Evolutionary conservation across 2,113 vertebrate species (phyloP).

Genomic region (Hemiprocne comata): DNA sequence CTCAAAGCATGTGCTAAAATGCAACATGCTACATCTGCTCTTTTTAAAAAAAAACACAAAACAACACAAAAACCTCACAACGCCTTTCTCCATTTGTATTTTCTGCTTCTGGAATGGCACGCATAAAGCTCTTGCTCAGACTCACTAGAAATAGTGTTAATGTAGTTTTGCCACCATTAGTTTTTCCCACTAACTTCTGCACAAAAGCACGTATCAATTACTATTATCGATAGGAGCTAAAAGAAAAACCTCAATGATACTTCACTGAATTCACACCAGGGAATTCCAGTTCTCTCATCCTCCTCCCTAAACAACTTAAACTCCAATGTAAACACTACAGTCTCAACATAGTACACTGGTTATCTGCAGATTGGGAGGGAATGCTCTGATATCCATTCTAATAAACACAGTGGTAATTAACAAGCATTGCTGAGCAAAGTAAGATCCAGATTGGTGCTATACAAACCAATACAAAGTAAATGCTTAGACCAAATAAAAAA

Average conservation of each 20-base stretch:
- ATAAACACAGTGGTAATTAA: not conserved
- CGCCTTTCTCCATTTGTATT: not conserved
- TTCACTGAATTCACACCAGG: not conserved
- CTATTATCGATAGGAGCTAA: not conserved
- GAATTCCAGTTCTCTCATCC: not conserved
- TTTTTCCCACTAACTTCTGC: not conserved
- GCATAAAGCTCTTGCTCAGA: not conserved
- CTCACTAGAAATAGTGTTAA: not conserved
- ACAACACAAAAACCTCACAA: too few relatives aligned
- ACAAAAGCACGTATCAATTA: not conserved
- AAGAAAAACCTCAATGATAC: not conserved
- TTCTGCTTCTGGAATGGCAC: not conserved
- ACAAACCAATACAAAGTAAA: not conserved
- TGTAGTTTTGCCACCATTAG: not conserved
- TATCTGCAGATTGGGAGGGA: not conserved
- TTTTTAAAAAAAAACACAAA: not conserved
- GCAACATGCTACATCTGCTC: not conserved
- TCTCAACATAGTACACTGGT: not conserved
- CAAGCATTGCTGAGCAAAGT: not conserved
- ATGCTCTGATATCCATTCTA: not conserved
- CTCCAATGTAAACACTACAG: not conserved
- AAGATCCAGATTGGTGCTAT: not conserved
- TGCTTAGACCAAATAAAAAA: not conserved
- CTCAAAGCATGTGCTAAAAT: not conserved
- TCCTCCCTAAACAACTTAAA: not conserved